Base-by-base conservation (phyloP, 2,888 invertebrate species). In the Drosophila imparisetae region DNA sequence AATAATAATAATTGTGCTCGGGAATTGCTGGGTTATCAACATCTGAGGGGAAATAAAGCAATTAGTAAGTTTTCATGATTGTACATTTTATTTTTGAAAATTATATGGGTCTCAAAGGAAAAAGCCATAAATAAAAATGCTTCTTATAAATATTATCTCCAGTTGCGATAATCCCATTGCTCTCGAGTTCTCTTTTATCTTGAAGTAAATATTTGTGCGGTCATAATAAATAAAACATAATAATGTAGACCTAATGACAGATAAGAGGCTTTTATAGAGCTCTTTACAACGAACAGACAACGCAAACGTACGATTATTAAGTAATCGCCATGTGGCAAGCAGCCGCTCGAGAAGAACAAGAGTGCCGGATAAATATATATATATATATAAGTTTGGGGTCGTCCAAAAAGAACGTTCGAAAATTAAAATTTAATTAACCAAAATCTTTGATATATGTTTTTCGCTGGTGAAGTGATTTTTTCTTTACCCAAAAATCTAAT, bases 301-400 rank as follows among this genome's bases (percentile, higher is more conserved):
- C 18, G 21, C 24, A 36, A 36, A 53, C 11, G 32, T 34, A 21
- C 13, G 30, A 63, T 29, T 30, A 66, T 78, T 67, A 65, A 66
- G 69, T 66, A 77, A 76, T 79, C 59, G 64, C 53, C 76, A 78
- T 38, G 34, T 76, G 78, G 73, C 48, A 30, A 36, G 13, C 50
- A 29, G 61, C 52, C 21, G 36, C 36, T 13, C 10, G 13, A 40
- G 50, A 45, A 32, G 18, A 34, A 40, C n/a, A 49, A 32, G n/a
- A n/a, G 24, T 15, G 24, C 4, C 38, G 34, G 3, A 52, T 36
- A 34, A 36, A 27, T 32, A 32, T 32, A 11, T 32, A 11, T 30
- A 30, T 21, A 8, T 24, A 24, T 24, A 24, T 15, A 21, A 4
- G 15, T 45, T 45, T 24, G 15, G 15, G 7, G 13, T 21, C 7